Percentiles rank a stretch among this genome's conserved stretches.
Conservation (phyloP, 2,888 invertebrate genomes). For the Drosophila trichaetosa region DNA sequence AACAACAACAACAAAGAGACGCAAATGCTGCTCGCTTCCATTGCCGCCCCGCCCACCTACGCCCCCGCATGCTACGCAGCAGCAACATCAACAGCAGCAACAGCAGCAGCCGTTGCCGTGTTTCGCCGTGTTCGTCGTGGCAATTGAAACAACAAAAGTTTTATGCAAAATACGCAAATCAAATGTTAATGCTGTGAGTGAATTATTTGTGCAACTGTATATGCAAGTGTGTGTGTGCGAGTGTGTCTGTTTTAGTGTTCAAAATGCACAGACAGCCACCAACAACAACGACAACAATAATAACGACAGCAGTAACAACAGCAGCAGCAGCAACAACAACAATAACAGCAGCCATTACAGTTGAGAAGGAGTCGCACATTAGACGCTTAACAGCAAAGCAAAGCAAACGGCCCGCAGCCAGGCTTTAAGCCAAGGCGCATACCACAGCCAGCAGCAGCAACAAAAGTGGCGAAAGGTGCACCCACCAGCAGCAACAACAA, state of each 20-base stretch:
- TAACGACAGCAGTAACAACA: slow-evolving; percentile 30
- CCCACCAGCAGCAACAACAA: slow-evolving; percentile 65
- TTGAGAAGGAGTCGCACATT: slow-evolving; percentile 49
- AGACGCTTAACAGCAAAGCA: slow-evolving; percentile 48
- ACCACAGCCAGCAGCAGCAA: slow-evolving; percentile 36
- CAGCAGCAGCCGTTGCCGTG: slow-evolving; percentile 40
- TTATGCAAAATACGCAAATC: slow-evolving; percentile 59
- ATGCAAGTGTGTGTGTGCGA: neutral
- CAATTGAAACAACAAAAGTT: slow-evolving; percentile 62
- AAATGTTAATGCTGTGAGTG: slow-evolving; percentile 57
- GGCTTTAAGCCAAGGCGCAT: slow-evolving; percentile 44
- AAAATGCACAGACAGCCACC: slow-evolving; percentile 67
- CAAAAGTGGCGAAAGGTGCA: slow-evolving; percentile 77
- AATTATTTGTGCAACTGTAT: slow-evolving; percentile 15
- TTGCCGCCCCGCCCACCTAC: slow-evolving; percentile 30
- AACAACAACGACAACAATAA: slow-evolving; percentile 36
- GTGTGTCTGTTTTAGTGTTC: slow-evolving; percentile 31
- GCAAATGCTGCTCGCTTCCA: slow-evolving; percentile 53
- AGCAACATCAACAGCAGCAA: slow-evolving; percentile 5
- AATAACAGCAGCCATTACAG: slow-evolving; percentile 30
- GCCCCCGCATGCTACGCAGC: slow-evolving; percentile 43
- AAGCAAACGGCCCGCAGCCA: slow-evolving; percentile 48
- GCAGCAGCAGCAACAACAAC: slow-evolving; percentile 29
- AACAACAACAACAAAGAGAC: slow-evolving; percentile 41
- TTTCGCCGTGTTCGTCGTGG: slow-evolving; percentile 61